Evolutionary conservation across 2,888 invertebrate genomes (phyloP).

Genomic region (Diaphora mendica): DNA sequence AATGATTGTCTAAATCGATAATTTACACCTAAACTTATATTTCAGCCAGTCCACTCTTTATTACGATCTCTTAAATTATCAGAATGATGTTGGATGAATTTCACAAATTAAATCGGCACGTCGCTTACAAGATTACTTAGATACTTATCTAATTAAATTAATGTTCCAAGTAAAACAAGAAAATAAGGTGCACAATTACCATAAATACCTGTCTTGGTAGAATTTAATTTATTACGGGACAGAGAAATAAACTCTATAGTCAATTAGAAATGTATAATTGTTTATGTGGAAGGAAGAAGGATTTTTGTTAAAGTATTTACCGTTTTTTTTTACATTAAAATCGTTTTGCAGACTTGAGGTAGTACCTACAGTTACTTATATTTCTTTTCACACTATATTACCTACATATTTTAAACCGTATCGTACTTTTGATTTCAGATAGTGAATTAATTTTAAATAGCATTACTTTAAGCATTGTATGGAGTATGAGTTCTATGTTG

Average conservation of each 20-base stretch:
- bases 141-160: conserved; percentile 20
- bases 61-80: background rate
- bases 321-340: background rate
- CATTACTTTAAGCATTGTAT: no score
- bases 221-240: conserved; percentile 17
- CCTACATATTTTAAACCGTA: no score
- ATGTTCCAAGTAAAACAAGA: conserved; percentile 15
- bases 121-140: conserved; percentile 6
- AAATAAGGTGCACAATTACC: conserved; percentile 17
- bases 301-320: background rate
- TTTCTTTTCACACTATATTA: background rate
- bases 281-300: no score
- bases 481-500: no score
- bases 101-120: conserved; percentile 6
- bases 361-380: background rate
- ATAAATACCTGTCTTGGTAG: conserved; percentile 18
- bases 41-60: background rate
- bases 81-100: background rate
- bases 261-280: background rate
- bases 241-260: conserved; percentile 12
- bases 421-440: no score
- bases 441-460: no score
- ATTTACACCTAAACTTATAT: background rate
- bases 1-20: background rate
- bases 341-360: background rate